These are phyloP conservation scores for Muricea muricata DNA, from an alignment of 92 coral and sea anemone genomes.

Conservation along the genomic window DNA sequence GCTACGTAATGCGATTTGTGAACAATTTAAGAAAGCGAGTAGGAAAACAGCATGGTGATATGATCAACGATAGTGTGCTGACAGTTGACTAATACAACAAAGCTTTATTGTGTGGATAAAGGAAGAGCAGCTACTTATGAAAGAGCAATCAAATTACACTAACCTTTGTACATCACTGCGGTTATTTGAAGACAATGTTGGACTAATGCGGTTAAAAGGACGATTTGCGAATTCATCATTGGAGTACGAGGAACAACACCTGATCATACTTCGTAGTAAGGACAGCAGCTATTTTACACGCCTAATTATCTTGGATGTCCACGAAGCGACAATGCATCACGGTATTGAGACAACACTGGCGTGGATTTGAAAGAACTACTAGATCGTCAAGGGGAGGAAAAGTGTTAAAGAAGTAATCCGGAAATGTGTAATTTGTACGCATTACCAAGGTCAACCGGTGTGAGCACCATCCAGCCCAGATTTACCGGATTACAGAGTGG, in stretches of 20 bases:
- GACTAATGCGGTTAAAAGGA: not conserved
- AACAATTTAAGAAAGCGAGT: no score
- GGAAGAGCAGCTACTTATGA: no score
- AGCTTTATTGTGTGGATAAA: no score
- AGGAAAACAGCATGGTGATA: no score
- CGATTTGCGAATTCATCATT: not conserved
- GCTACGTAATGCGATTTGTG: no score
- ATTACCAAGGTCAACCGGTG: not conserved
- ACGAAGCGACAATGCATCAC: not conserved
- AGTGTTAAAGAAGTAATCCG: not conserved
- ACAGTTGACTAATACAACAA: no score
- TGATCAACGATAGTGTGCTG: no score
- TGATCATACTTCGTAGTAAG: not conserved
- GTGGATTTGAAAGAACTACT: not conserved
- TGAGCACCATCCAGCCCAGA: not conserved
- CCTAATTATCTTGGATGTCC: not conserved
- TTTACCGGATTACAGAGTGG: not conserved
- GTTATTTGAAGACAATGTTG: not conserved
- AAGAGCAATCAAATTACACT: no score
- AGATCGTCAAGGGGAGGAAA: not conserved
- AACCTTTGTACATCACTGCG: no score
- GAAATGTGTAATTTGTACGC: not conserved
- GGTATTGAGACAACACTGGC: not conserved
- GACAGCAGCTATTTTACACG: not conserved
- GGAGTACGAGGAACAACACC: not conserved